phyloP scores from a whole-genome alignment of 1,140 invertebrate genomes.

The Sitophilus oryzae region DNA sequence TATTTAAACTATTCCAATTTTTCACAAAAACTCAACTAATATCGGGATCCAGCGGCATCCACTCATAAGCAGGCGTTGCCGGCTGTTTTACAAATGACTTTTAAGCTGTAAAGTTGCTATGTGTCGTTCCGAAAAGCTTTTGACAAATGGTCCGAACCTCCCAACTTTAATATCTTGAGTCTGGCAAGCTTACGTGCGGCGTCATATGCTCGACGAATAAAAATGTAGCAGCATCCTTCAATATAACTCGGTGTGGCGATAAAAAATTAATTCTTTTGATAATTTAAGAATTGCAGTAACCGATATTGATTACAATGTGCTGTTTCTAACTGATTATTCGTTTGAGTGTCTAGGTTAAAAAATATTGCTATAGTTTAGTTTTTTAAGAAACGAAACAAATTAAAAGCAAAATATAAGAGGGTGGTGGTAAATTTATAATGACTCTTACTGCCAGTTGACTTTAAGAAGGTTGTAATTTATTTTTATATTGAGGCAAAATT shows the following conservation, averaged over 20 bases:
- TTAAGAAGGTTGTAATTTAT: too few species aligned
- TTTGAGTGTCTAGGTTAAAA: too few species aligned
- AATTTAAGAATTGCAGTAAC: too few species aligned
- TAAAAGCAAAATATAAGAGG: too few species aligned
- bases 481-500: too few species aligned
- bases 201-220: conserved; percentile 8
- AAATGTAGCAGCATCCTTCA: background rate
- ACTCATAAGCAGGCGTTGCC: conserved; percentile 21
- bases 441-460: too few species aligned
- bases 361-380: too few species aligned
- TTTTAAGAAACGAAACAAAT: too few species aligned
- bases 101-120: conserved; percentile 21
- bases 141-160: conserved; percentile 16
- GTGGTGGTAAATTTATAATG: too few species aligned
- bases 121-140: conserved; percentile 17
- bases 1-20: conserved; percentile 16
- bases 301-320: too few species aligned
- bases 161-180: conserved; percentile 18
- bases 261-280: background rate
- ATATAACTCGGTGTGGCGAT: background rate
- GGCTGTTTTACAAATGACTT: conserved; percentile 22
- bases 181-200: conserved; percentile 2
- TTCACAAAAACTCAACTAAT: conserved; percentile 16
- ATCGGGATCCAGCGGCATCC: conserved; percentile 5
- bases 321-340: too few species aligned